Percentiles rank a stretch among this genome's conserved stretches.
Evolutionary conservation across 2,797 vertebrate genomes (phyloP).

Genomic region (Emydoidea blandingii): DNA sequence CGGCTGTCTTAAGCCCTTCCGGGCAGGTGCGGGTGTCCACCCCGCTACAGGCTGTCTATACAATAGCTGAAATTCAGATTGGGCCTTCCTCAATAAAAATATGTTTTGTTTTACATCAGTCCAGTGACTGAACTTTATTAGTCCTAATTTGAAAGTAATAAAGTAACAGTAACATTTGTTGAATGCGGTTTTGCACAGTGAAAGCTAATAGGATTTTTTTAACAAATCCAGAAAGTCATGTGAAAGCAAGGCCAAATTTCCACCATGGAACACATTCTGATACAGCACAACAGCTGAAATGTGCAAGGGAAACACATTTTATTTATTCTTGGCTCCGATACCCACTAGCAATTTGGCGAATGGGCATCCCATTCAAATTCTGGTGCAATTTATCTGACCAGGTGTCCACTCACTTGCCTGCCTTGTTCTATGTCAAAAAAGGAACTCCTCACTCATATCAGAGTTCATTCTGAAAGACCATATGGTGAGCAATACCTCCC

Average conservation of each 20-base stretch:
- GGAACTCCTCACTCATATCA: background rate
- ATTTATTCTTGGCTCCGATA: conserved; percentile 70
- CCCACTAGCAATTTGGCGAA: conserved; percentile 69
- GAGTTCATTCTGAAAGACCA: conserved; percentile 37
- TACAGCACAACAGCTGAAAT: conserved; percentile 63
- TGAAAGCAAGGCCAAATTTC: background rate
- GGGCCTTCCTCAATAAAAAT: conserved; percentile 27
- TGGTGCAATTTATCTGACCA: conserved; percentile 79
- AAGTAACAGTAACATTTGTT: conserved; percentile 33
- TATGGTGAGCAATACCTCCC: conserved; percentile 17
- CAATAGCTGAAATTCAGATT: conserved; percentile 26
- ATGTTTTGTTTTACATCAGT: conserved; percentile 25
- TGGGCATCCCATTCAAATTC: conserved; percentile 55
- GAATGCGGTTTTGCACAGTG: conserved; percentile 33
- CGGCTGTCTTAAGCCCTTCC: too few species aligned
- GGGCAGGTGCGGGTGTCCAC: too few species aligned
- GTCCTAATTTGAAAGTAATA: conserved; percentile 30
- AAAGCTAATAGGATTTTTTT: conserved; percentile 33
- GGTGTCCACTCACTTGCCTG: conserved; percentile 72
- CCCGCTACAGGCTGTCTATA: rapidly evolving
- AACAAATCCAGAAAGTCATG: conserved; percentile 17
- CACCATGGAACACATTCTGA: conserved; percentile 39
- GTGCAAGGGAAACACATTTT: conserved; percentile 68
- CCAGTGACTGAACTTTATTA: conserved; percentile 23
- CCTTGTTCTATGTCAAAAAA: conserved; percentile 60